Percentiles rank a stretch among this genome's conserved stretches.
phyloP scores from a whole-genome alignment of 1,140 invertebrate genomes.

The Achatina immaculata region DNA sequence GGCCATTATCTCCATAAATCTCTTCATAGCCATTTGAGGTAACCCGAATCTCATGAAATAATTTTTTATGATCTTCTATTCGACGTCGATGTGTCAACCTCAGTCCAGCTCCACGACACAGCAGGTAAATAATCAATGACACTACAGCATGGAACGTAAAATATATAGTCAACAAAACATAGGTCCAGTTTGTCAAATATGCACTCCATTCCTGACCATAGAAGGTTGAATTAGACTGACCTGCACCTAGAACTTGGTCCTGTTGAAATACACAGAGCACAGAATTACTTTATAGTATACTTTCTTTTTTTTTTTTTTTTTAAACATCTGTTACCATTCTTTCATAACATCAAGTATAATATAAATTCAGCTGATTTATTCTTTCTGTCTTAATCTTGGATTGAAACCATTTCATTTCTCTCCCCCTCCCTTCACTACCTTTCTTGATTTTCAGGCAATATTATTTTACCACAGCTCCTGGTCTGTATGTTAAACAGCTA shows the following conservation, averaged over 20 bases:
- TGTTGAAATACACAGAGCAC: neutral
- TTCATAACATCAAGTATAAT: neutral
- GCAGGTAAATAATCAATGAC: constrained; percentile 33
- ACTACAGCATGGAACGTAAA: constrained; percentile 48
- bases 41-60: constrained; percentile 28
- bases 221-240: neutral
- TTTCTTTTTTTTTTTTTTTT: neutral
- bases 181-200: constrained; percentile 63
- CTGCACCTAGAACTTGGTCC: too few relatives aligned
- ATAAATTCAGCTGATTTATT: neutral
- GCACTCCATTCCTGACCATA: constrained; percentile 43
- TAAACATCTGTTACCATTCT: neutral
- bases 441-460: too few relatives aligned
- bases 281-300: neutral
- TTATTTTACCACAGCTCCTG: too few relatives aligned
- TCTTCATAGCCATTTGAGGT: neutral
- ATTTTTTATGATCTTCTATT: neutral
- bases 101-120: neutral
- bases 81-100: neutral
- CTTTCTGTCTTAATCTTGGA: neutral
- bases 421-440: too few relatives aligned
- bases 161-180: constrained; percentile 53
- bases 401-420: too few relatives aligned
- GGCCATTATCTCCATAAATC: constrained; percentile 18
- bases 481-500: too few relatives aligned